These are phyloP conservation scores for Charaxes varanes DNA, from an alignment of 1,140 invertebrate genomes.

Conservation along the genomic window DNA sequence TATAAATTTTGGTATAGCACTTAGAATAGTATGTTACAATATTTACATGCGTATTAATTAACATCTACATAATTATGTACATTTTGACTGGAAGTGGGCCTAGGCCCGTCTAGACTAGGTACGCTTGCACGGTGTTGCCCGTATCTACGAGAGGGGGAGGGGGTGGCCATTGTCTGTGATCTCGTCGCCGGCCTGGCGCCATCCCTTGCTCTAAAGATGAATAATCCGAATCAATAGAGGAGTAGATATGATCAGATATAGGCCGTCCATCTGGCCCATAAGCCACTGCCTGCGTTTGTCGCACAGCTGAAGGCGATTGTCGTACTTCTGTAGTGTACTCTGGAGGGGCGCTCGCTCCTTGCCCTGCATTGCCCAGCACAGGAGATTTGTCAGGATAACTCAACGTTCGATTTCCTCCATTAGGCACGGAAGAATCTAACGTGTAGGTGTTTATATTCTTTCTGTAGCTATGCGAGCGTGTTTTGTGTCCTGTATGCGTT, in stretches of 20 bases:
- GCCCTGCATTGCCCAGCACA: conserved; percentile 61
- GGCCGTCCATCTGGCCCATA: conserved; percentile 76
- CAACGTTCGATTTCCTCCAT: conserved; percentile 72
- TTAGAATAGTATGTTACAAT: conserved; percentile 70
- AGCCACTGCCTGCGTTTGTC: conserved; percentile 63
- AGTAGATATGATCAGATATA: conserved; percentile 90
- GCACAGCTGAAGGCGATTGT: conserved; percentile 65
- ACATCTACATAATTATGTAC: conserved; percentile 52
- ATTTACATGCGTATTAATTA: conserved; percentile 54
- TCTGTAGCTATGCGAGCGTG: conserved; percentile 75
- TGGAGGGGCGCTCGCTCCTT: conserved; percentile 71
- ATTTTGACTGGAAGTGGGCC: conserved; percentile 66
- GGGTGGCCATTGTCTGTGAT: conserved; percentile 62
- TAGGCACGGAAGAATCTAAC: conserved; percentile 78
- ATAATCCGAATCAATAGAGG: conserved; percentile 90
- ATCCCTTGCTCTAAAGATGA: conserved; percentile 70
- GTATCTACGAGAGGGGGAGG: conserved; percentile 61
- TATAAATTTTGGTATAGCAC: conserved; percentile 71
- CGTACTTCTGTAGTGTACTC: conserved; percentile 62
- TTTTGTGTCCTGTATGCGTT: conserved; percentile 51
- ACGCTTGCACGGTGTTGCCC: conserved; percentile 63
- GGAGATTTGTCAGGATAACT: conserved; percentile 67
- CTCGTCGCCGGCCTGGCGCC: conserved; percentile 60
- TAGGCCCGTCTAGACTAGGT: conserved; percentile 64
- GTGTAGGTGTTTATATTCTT: conserved; percentile 87